Evolutionary conservation across 2,113 vertebrate species (phyloP).

Genomic region (Rhinogobius similis): DNA sequence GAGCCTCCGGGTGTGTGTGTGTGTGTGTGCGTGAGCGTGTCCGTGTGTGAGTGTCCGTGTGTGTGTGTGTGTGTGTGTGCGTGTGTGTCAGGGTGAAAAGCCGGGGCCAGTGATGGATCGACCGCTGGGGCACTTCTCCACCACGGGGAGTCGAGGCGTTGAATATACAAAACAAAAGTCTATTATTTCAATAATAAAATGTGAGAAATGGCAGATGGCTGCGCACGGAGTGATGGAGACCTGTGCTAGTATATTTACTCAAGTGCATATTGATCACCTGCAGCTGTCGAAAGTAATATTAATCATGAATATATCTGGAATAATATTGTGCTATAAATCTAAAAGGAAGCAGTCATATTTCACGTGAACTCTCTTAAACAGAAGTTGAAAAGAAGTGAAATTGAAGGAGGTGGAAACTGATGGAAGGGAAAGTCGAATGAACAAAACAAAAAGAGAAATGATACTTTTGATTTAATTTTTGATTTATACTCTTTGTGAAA

Average conservation of each 20-base stretch:
- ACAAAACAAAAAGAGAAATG: too few relatives aligned
- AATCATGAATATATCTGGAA: constrained; percentile 10
- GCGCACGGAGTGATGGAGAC: constrained; percentile 5
- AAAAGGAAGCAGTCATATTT: not conserved
- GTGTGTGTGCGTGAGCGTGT: constrained; percentile 68
- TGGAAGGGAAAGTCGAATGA: too few relatives aligned
- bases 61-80: constrained; percentile 61
- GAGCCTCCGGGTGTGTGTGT: constrained; percentile 69
- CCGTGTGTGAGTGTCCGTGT: constrained; percentile 56
- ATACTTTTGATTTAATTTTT: too few relatives aligned
- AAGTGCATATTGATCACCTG: not conserved
- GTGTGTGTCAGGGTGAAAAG: constrained; percentile 70
- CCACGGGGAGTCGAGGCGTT: constrained; percentile 56
- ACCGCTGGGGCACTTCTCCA: constrained; percentile 56
- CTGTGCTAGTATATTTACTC: constrained; percentile 8
- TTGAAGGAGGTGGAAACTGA: not conserved
- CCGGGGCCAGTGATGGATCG: constrained; percentile 77
- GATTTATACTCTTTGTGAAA: too few relatives aligned
- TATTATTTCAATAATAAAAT: constrained; percentile 65
- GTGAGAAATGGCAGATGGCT: constrained; percentile 40
- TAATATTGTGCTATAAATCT: not conserved
- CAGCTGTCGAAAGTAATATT: constrained; percentile 15
- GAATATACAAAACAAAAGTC: constrained; percentile 64
- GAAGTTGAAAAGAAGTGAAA: not conserved
- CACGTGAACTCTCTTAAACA: not conserved